Evolutionary conservation across 2,797 vertebrate species (phyloP).

Genomic region (Cryptoblepharus egeriae): DNA sequence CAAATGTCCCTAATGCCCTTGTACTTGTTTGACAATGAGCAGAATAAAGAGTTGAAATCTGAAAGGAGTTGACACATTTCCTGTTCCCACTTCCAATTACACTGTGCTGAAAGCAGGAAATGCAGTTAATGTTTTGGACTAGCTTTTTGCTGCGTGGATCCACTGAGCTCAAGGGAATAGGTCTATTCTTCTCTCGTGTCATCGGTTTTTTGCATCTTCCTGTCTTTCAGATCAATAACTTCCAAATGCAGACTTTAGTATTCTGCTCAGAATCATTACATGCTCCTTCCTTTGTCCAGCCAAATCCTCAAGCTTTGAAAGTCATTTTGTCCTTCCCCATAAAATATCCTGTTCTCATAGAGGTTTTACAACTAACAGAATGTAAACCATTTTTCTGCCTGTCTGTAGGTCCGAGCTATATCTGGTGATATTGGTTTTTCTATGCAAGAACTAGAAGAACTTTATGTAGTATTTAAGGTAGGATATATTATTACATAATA

Average conservation of each 20-base stretch:
- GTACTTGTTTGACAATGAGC: slow-evolving; percentile 19
- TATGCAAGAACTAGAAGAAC: slow-evolving; percentile 94
- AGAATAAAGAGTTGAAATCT: slow-evolving; percentile 30
- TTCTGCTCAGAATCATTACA: slow-evolving; percentile 24
- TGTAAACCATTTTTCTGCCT: neutral
- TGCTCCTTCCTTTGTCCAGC: slow-evolving; percentile 7
- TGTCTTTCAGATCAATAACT: slow-evolving; percentile 18
- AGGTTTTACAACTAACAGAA: neutral
- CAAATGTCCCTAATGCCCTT: slow-evolving; percentile 40
- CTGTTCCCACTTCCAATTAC: slow-evolving; percentile 36
- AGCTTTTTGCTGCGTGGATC: slow-evolving; percentile 26
- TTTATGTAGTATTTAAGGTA: slow-evolving; percentile 97
- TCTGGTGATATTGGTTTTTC: slow-evolving; percentile 93
- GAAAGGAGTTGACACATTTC: slow-evolving; percentile 34
- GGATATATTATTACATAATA: slow-evolving; percentile 23
- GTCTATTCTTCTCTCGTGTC: slow-evolving; percentile 26
- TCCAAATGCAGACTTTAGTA: slow-evolving; percentile 1
- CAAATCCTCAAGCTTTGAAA: neutral
- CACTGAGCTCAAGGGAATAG: slow-evolving; percentile 14
- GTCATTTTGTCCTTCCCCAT: slow-evolving; percentile 2
- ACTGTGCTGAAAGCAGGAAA: slow-evolving; percentile 50
- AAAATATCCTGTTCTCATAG: neutral
- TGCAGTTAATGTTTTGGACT: slow-evolving; percentile 28
- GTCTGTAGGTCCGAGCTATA: slow-evolving; percentile 89
- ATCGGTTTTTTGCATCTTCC: slow-evolving; percentile 38